Conservation (phyloP, 2,888 invertebrate genomes). For the Nephrotoma flavescens region DNA sequence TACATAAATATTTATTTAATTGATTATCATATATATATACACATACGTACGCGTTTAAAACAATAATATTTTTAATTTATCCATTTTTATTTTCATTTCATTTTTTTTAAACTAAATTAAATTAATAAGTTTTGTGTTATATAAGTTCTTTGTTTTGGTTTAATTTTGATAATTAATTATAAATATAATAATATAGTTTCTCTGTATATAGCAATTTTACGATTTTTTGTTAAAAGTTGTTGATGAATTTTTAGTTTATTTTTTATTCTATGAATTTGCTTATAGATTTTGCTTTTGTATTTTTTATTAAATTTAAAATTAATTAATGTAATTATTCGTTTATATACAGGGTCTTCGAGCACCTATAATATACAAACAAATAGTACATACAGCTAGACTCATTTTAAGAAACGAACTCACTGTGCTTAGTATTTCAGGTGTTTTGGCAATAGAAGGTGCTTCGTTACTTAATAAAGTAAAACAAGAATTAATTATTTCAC, state of each 20-base stretch:
- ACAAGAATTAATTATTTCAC: no score
- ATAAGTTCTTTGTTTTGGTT: neutral
- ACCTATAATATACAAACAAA: neutral
- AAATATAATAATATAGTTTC: neutral
- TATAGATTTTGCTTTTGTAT: neutral
- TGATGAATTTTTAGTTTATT: neutral
- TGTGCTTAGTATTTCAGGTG: no score
- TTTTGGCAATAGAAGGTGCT: no score
- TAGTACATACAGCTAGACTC: no score
- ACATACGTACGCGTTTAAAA: conserved; percentile 1
- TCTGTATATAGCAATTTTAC: neutral
- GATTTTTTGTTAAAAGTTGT: neutral
- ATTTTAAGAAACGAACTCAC: no score
- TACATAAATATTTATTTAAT: neutral
- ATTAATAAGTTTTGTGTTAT: neutral
- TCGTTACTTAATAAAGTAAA: no score
- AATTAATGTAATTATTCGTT: neutral
- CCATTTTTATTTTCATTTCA: neutral
- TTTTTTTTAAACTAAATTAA: neutral
- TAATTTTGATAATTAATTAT: neutral
- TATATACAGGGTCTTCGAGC: no score
- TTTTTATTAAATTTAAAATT: conserved; percentile 1
- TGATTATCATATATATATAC: neutral
- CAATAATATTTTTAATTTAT: neutral
- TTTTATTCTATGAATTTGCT: neutral